Evolutionary conservation across 2,888 invertebrate genomes (phyloP).

Genomic region (Blastobasis adustella): DNA sequence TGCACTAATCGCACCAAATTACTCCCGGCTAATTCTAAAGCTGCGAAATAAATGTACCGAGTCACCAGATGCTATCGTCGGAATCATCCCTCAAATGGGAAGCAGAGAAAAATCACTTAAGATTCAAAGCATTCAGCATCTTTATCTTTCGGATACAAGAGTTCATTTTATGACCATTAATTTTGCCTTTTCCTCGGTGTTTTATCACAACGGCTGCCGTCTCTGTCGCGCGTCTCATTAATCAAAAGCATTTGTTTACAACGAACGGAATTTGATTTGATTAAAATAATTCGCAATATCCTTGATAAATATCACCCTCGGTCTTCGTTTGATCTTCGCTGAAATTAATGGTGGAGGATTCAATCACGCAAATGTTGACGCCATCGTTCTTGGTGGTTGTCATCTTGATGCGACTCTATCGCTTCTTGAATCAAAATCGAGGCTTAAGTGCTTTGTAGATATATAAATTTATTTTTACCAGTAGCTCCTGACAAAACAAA

Average conservation of each 20-base stretch:
- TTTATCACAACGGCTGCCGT: slow-evolving; percentile 71
- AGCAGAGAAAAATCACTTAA: slow-evolving; percentile 67
- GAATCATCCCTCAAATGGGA: slow-evolving; percentile 61
- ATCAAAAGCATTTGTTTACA: slow-evolving; percentile 76
- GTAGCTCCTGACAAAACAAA: no score
- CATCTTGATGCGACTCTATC: slow-evolving; percentile 17
- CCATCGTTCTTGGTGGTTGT: slow-evolving; percentile 30
- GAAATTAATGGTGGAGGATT: slow-evolving; percentile 73
- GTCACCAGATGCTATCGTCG: slow-evolving; percentile 64
- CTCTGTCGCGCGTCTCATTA: slow-evolving; percentile 75
- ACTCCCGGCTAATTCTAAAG: slow-evolving; percentile 44
- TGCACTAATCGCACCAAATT: slow-evolving; percentile 56
- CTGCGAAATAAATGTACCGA: slow-evolving; percentile 53
- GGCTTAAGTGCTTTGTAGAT: no score
- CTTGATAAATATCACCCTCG: slow-evolving; percentile 75
- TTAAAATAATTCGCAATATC: slow-evolving; percentile 76
- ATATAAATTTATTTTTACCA: no score
- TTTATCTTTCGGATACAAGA: slow-evolving; percentile 72
- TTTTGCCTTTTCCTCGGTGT: slow-evolving; percentile 71
- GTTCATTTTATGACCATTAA: slow-evolving; percentile 76
- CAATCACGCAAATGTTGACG: slow-evolving; percentile 67
- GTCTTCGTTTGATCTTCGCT: slow-evolving; percentile 72
- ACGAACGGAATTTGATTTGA: slow-evolving; percentile 75
- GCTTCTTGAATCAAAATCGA: no score
- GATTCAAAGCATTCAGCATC: slow-evolving; percentile 69